Base-by-base conservation (phyloP, 2,113 vertebrate species). In the Mastomys natalensis region DNA sequence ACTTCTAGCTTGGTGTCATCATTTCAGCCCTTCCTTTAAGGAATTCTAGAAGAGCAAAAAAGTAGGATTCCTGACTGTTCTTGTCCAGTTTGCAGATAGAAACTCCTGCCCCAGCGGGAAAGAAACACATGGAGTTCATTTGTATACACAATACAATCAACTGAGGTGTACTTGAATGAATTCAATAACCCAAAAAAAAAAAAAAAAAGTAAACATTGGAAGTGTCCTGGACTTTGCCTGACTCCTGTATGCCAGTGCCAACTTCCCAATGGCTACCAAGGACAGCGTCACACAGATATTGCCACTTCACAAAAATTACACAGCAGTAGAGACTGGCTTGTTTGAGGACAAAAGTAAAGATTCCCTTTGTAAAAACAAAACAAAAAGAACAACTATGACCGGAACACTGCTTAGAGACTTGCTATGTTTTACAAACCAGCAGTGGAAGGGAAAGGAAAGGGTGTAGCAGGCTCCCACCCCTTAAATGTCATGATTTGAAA, bases 141-240 rank as follows among this genome's bases (percentile, higher is more conserved):
- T 87, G 19, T 53, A 13, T n/a, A 15, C 21, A 55, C 66, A 40
- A 10, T 88, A 37, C 26, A 72, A 29, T n/a, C 0, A 0, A 3
- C 86, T 16, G 55, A 29, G 8, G 37, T 29, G 45, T 72, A 26
- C 13, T 53, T 55, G 21, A 72, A 55, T 40, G 48, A 73, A 88
- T 55, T 40, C 48, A 53, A 19, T 24, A 72, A 48, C 55, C 48
- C 15, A 4, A 58, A 12, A 45, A 48, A 90, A 12, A 1, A 3
- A 26, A 4, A 58, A 12, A 45, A 48, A 90, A 12, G 1, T 4
- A 26, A 31, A 2, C 37, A 0, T 1, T 15, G 45, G n/a, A 13
- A 3, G 16, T 8, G 1, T 51, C 55, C 7, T 29, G 9, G 11
- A 4, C 55, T 15, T 7, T 0, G 1, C 1, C 70, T 34, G 0